Percentiles rank a stretch among this genome's conserved stretches.
Evolutionary conservation across 2,888 invertebrate genomes (phyloP).

Genomic region (Mesoligia furuncula): DNA sequence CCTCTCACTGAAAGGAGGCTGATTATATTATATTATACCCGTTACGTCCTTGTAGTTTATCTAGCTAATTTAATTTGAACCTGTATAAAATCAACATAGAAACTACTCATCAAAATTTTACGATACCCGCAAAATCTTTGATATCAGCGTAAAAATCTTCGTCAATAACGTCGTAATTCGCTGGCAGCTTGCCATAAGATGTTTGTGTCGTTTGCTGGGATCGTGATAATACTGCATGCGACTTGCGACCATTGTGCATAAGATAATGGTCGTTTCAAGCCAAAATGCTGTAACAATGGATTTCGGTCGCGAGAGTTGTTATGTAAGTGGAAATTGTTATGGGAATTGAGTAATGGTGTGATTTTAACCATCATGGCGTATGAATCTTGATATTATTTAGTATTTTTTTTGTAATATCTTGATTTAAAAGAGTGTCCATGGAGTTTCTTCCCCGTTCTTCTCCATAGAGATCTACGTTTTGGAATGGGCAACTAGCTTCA

Average conservation of each 20-base stretch:
- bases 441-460: no score
- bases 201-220: conserved; percentile 22
- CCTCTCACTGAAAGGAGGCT: no score
- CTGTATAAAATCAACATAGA: background rate
- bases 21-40: no score
- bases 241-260: conserved; percentile 38
- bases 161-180: conserved; percentile 23
- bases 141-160: conserved; percentile 7
- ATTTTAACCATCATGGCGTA: no score
- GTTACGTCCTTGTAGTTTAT: no score
- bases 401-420: no score
- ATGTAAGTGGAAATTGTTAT: background rate
- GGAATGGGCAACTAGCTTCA: no score
- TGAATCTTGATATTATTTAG: no score
- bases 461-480: no score
- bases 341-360: background rate
- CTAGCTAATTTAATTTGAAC: no score
- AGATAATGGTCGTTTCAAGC: conserved; percentile 31
- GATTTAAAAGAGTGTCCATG: no score
- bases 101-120: background rate
- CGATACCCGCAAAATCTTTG: conserved; percentile 1
- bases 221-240: conserved; percentile 23
- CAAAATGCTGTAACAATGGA: conserved; percentile 26
- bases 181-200: conserved; percentile 46
- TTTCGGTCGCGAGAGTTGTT: background rate